A percentile compares a stretch with the other conserved stretches of the same genome.
phyloP scores from a whole-genome alignment of 2,888 invertebrate species.

The Tolmerus cingulatus region DNA sequence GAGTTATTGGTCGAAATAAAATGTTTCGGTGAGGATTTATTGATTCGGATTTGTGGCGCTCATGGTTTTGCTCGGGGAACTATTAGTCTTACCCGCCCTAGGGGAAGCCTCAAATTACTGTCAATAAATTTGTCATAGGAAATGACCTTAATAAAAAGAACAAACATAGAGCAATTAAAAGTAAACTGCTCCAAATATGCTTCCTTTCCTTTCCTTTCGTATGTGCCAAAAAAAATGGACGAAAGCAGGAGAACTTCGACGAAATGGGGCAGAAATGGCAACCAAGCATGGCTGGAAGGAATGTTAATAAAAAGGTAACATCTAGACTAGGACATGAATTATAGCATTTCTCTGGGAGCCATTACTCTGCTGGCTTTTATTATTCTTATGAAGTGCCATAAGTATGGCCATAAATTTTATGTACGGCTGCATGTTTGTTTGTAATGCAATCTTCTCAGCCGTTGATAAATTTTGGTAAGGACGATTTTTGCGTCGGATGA shows the following conservation, averaged over 20 bases:
- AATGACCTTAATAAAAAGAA: slow-evolving; percentile 28
- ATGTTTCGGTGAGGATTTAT: not conserved
- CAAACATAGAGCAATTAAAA: slow-evolving; percentile 32
- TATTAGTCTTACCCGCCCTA: not conserved
- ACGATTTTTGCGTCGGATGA: not conserved
- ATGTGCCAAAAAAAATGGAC: not conserved
- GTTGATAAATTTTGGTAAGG: not conserved
- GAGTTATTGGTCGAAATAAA: slow-evolving; percentile 20
- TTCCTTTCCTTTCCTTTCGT: not conserved
- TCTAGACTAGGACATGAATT: not conserved
- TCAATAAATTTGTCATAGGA: slow-evolving; percentile 34
- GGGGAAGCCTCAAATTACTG: slow-evolving; percentile 18
- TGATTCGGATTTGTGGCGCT: not conserved
- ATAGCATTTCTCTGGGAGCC: not conserved
- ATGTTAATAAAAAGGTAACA: not conserved
- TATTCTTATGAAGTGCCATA: not conserved
- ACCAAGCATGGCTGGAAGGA: not conserved
- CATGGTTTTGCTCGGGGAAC: not conserved
- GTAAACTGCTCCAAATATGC: slow-evolving; percentile 21
- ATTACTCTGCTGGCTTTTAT: not conserved
- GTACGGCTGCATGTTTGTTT: not conserved
- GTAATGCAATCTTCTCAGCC: not conserved
- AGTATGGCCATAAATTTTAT: slow-evolving; percentile 3
- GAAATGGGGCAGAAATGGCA: not conserved
- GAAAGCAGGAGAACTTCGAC: not conserved